Evolutionary conservation across 1,140 invertebrate genomes (phyloP), one percentile per base, ranked within the genome.

Genomic region (Chionoecetes opilio): DNA sequence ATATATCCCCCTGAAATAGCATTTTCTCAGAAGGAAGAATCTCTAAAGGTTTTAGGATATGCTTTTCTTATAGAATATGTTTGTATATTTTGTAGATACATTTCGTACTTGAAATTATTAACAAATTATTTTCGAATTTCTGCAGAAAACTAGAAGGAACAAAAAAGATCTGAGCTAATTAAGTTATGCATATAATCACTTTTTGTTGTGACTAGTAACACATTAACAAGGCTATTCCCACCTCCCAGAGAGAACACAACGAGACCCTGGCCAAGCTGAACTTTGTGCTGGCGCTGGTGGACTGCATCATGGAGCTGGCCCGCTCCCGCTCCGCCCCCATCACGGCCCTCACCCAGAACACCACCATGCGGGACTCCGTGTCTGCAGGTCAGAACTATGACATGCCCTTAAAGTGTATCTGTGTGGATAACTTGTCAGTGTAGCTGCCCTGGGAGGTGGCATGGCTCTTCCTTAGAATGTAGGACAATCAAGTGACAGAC

Each of bases 221-320:
- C n/a, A 75, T 75, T n/a, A 21, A 75, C 63, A 75, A 14, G 46
- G 87, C 41, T 93, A 53, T 85, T 93, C 82, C 82, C 95, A 94
- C 92, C 91, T 97, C 97, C 9, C 97, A 98, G 98, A 98, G 98
- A 94, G 99, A 99, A 96, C 99, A 99, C 97, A 99, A 99, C 97
- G 99, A 99, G 97, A 99, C 98, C 6, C 97, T 99, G 96, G 98
- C 99, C 0, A 99, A 99, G 97, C 97, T 99, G 75, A 99, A 99
- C 97, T 99, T 99, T 97, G 98, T 99, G 26, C 97, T 99, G 63
- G 98, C 99, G 26, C 97, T 99, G 26, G 98, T 99, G 89, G 98
- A 99, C 96, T 99, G 99, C 96, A 98, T 99, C 41, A 97, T 99
- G 93, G 99, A 99, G 93, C 97, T 99, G 53, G 99, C 99, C 0